Percentiles rank a stretch among this genome's conserved stretches.
These are phyloP conservation scores for Junonia oenone DNA, from an alignment of 2,888 invertebrate genomes.

Conservation along the genomic window DNA sequence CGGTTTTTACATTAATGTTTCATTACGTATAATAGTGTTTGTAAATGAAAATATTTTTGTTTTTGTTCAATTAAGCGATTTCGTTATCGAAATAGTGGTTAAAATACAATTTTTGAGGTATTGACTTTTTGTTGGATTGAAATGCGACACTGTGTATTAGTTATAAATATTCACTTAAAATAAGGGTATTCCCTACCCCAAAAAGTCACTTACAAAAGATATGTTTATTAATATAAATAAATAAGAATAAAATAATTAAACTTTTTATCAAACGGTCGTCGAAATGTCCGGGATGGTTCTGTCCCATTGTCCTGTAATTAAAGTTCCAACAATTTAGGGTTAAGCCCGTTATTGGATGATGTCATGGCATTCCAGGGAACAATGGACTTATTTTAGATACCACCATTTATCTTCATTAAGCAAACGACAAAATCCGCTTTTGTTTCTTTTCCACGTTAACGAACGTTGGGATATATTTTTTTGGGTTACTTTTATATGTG, in stretches of 20 bases:
- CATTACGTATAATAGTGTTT: not conserved
- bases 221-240: not conserved
- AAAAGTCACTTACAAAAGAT: no score
- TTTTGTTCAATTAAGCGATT: not conserved
- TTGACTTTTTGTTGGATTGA: no score
- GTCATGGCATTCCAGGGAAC: slow-evolving; percentile 21
- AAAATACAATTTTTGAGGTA: no score
- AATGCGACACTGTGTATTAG: no score
- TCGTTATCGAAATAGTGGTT: no score
- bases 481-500: not conserved
- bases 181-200: no score
- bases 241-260: not conserved
- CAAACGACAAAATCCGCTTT: slow-evolving; percentile 13
- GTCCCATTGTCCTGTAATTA: slow-evolving; percentile 11
- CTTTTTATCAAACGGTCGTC: not conserved
- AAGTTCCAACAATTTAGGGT: slow-evolving; percentile 19
- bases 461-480: not conserved
- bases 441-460: slow-evolving; percentile 11
- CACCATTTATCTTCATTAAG: slow-evolving; percentile 20
- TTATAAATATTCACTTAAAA: no score
- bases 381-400: slow-evolving; percentile 18
- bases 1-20: not conserved
- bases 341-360: slow-evolving; percentile 19
- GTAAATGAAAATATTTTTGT: not conserved
- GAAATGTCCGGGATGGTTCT: not conserved